Conservation (phyloP, 2,113 vertebrate species). For the Lanius ludovicianus region DNA sequence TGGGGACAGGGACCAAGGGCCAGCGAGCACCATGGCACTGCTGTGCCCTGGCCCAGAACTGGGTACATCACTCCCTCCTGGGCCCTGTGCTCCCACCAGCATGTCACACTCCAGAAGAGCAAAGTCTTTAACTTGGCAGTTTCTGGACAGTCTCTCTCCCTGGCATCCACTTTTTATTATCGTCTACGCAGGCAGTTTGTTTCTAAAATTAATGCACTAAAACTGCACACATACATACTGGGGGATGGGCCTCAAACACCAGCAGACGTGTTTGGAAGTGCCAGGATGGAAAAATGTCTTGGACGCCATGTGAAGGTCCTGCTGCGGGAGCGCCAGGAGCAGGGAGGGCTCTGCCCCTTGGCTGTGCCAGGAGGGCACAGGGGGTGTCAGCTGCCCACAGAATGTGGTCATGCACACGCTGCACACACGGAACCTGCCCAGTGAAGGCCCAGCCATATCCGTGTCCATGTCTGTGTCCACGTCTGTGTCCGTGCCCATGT, state of each 20-base stretch:
- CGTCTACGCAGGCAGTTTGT: neutral
- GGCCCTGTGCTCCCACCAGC: neutral
- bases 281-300: neutral
- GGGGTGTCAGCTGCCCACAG: neutral
- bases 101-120: neutral
- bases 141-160: neutral
- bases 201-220: neutral
- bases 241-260: neutral
- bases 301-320: accelerated
- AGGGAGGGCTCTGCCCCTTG: neutral
- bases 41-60: neutral
- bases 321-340: accelerated
- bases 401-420: accelerated
- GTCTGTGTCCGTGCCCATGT: accelerated
- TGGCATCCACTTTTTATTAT: neutral
- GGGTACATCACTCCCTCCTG: accelerated
- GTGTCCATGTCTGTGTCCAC: accelerated
- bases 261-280: neutral
- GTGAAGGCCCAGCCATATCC: neutral
- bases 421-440: neutral
- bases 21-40: accelerated
- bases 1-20: accelerated
- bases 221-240: neutral
- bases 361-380: neutral
- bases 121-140: neutral